These are phyloP conservation scores for Halcyon malimbica DNA, from an alignment of 2,113 vertebrate species.

Conservation along the genomic window DNA sequence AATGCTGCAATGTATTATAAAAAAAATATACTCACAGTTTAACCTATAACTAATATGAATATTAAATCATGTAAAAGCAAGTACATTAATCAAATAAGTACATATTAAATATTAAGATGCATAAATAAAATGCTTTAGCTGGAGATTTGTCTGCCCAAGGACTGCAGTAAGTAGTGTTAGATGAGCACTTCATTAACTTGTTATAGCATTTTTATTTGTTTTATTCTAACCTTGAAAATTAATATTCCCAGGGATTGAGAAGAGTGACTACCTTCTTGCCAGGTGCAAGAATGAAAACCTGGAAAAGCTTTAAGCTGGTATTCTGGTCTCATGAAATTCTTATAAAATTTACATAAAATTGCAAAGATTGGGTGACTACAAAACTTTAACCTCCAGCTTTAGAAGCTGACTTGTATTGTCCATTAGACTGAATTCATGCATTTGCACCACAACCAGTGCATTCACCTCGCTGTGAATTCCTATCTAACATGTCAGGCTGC, in stretches of 20 bases:
- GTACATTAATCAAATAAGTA: not conserved
- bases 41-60: not conserved
- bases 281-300: not conserved
- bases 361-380: not conserved
- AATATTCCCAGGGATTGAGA: not conserved
- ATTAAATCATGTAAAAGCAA: not conserved
- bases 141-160: not conserved
- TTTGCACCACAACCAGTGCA: not conserved
- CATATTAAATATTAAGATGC: not conserved
- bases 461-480: not conserved
- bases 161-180: not conserved
- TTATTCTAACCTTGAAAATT: not conserved
- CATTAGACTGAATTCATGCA: not conserved
- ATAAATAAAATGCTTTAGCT: not conserved
- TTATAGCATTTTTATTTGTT: not conserved
- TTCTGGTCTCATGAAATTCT: not conserved
- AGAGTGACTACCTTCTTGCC: not conserved
- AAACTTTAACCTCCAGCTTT: not conserved
- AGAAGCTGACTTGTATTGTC: not conserved
- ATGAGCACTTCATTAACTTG: not conserved
- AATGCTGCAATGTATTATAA: not conserved
- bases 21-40: not conserved
- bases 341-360: not conserved
- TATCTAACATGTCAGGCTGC: not conserved
- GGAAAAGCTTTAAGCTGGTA: not conserved